phyloP scores from a whole-genome alignment of 2,888 invertebrate genomes.

The Venustoraphidia nigricollis region DNA sequence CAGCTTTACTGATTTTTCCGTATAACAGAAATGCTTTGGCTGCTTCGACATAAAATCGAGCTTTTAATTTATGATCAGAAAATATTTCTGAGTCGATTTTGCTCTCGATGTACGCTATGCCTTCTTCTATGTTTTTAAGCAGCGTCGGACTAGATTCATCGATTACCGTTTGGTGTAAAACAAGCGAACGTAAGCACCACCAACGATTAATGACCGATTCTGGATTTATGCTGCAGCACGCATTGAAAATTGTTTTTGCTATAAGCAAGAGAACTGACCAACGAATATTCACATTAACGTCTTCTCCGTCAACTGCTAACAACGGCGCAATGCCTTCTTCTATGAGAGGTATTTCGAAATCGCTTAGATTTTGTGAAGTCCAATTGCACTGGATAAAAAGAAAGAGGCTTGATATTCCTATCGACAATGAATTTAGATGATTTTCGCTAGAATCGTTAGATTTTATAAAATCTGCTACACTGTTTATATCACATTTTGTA shows the following conservation, averaged over 20 bases:
- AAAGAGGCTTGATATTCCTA: conserved; percentile 49
- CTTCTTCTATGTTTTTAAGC: conserved; percentile 38
- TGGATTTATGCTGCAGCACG: conserved; percentile 16
- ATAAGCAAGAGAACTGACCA: conserved; percentile 33
- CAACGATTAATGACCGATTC: conserved; percentile 32
- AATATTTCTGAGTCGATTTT: conserved; percentile 16
- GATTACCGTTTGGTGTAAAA: conserved; percentile 58
- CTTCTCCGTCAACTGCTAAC: conserved; percentile 47
- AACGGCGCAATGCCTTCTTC: conserved; percentile 25
- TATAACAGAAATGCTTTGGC: conserved; percentile 57
- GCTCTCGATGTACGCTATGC: conserved; percentile 21
- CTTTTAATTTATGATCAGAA: conserved; percentile 20
- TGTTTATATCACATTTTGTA: background rate
- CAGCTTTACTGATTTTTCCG: conserved; percentile 53
- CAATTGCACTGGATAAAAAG: conserved; percentile 71
- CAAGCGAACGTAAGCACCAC: conserved; percentile 63
- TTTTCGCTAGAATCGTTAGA: background rate
- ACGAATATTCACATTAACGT: conserved; percentile 45
- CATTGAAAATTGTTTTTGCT: conserved; percentile 28
- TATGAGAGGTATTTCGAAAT: conserved; percentile 28
- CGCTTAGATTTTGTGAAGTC: conserved; percentile 49
- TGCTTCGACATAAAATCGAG: conserved; percentile 37
- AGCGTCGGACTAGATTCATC: conserved; percentile 60
- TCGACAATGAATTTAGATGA: conserved; percentile 12
- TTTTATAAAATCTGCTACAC: background rate